A percentile compares a stretch with the other conserved stretches of the same genome.
Conservation (phyloP, 2,888 invertebrate genomes). For the Microdon myrmicae region DNA sequence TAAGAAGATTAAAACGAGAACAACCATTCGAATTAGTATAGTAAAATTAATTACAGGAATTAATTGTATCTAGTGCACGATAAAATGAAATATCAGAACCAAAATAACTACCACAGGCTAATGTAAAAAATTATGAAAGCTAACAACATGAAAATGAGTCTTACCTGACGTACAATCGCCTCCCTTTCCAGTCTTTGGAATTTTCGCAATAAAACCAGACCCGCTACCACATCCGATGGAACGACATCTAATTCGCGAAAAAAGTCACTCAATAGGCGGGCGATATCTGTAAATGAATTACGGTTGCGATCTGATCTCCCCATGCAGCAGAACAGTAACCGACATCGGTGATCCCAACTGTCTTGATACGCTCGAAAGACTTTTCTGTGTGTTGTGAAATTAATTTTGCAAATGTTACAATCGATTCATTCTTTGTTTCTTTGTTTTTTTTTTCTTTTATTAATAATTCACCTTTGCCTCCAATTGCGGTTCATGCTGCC, state of each 20-base stretch:
- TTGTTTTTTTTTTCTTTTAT: neutral
- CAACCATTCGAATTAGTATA: no score
- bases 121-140: no score
- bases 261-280: conserved; percentile 83
- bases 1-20: no score
- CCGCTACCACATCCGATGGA: conserved; percentile 87
- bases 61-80: no score
- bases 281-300: conserved; percentile 87
- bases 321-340: conserved; percentile 85
- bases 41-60: no score
- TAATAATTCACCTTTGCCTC: conserved; percentile 76
- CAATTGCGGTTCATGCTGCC: conserved; percentile 83
- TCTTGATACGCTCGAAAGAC: conserved; percentile 87
- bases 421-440: neutral
- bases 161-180: conserved; percentile 76
- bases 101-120: no score
- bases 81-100: no score
- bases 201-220: conserved; percentile 80
- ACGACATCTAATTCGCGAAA: conserved; percentile 89
- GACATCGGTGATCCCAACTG: conserved; percentile 87
- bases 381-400: conserved; percentile 73
- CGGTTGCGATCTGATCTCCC: conserved; percentile 78
- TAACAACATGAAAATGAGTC: no score
- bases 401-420: no score
- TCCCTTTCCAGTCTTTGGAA: conserved; percentile 83